Base-by-base conservation (phyloP, 1,140 invertebrate genomes). In the Trichonephila clavata region DNA sequence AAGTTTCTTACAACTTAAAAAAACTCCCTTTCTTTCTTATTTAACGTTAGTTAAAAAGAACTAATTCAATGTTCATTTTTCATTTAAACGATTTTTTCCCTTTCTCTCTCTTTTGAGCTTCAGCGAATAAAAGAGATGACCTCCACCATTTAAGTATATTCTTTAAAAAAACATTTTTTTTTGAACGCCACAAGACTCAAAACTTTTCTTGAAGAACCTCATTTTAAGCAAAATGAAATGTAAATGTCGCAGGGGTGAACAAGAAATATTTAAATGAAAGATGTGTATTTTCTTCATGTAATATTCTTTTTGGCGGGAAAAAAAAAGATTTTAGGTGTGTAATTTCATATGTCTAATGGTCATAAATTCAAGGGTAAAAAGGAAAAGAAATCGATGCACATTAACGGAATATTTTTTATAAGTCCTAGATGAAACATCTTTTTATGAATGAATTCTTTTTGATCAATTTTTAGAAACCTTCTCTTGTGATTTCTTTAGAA, bases 201-300 rank as follows among this genome's bases (percentile, higher is more conserved):
- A 84, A 84, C 21, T 84, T 60, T 84, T 57, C 39, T 84, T 27
- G 27, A 18, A 18, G 71, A 77, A 77, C 71, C 87, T 77, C 63
- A 50, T 27, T 50, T 89, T 60, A 14, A 80, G 18, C 16, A 81
- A 90, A 80, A 81, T 90, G 57, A 80, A 90, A 90, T 61, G 71
- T 61, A 90, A 90, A 90, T 90, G 89, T 80, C 89, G 32, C n/a
- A 60, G 20, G 32, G 59, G 60, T 21, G 32, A 61, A 90, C 59
- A 24, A 61, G 65, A 61, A 60, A 81, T 77, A 60, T 60, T 98
- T 97, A 61, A 96, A 97, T 97, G 96, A 97, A 94, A 97, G 61
- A 50, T 68, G 63, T 86, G 24, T 59, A 57, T 71, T 88, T 88
- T 68, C 27, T 88, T 88, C 59, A 50, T 50, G 27, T 14, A 24